These are phyloP conservation scores for Orchestia grillus DNA, from an alignment of 1,140 invertebrate genomes.

Conservation along the genomic window DNA sequence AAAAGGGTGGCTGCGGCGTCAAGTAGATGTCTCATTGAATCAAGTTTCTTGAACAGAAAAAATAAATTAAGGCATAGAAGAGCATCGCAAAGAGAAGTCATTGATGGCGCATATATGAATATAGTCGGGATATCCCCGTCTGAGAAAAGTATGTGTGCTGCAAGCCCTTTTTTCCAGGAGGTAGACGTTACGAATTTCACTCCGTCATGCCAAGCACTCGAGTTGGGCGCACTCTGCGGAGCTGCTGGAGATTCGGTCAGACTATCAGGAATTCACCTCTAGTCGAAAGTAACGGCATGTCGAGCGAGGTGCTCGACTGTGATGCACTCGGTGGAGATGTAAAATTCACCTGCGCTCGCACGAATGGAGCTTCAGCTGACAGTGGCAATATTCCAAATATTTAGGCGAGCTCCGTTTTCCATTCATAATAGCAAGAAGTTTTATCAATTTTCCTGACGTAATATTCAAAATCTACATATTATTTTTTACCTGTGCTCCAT, in stretches of 20 bases:
- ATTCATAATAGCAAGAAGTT: not conserved
- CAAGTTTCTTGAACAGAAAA: constrained; percentile 72
- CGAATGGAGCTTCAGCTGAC: too few relatives aligned
- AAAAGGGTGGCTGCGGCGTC: constrained; percentile 76
- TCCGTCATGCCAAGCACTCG: not conserved
- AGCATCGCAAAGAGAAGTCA: constrained; percentile 68
- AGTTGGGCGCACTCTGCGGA: not conserved
- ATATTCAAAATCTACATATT: not conserved
- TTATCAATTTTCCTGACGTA: not conserved
- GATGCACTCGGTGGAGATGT: too few relatives aligned
- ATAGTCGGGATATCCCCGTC: not conserved
- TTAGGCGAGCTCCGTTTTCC: not conserved
- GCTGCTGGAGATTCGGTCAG: constrained; percentile 38
- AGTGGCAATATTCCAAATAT: too few relatives aligned
- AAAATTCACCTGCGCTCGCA: too few relatives aligned
- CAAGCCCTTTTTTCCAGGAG: not conserved
- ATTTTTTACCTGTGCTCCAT: not conserved
- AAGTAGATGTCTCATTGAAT: constrained; percentile 75
- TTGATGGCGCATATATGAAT: not conserved
- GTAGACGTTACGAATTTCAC: not conserved
- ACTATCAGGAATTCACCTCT: constrained; percentile 1
- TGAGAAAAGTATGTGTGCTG: not conserved
- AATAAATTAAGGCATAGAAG: constrained; percentile 23
- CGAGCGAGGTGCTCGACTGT: too few relatives aligned
- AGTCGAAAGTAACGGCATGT: not conserved